These are phyloP conservation scores for Acanthurus leucopareius DNA, from an alignment of 2,797 vertebrate genomes.

Conservation along the genomic window DNA sequence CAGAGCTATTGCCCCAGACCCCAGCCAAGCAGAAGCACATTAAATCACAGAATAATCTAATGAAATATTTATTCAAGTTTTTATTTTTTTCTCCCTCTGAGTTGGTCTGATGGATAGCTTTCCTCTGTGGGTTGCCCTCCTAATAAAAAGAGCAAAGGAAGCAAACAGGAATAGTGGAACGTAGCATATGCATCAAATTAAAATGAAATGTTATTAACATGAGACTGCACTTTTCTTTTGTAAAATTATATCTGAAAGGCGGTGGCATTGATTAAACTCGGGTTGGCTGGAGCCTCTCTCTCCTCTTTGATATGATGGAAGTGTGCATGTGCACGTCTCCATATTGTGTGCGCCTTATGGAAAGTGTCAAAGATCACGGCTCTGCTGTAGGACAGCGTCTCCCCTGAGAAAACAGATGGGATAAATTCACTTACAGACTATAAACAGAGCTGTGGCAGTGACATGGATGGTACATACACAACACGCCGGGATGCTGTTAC, in stretches of 20 bases:
- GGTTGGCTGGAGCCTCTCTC: conserved; percentile 27
- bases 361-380: conserved; percentile 76
- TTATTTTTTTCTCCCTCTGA: conserved; percentile 60
- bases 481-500: conserved; percentile 36
- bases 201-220: conserved; percentile 36
- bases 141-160: conserved; percentile 41
- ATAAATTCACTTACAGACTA: conserved; percentile 72
- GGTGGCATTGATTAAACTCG: conserved; percentile 45
- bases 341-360: conserved; percentile 66
- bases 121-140: conserved; percentile 56
- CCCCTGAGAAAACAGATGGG: conserved; percentile 81
- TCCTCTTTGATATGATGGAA: conserved; percentile 32
- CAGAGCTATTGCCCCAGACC: conserved; percentile 79
- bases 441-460: conserved; percentile 71
- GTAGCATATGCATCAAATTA: conserved; percentile 29
- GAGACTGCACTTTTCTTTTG: conserved; percentile 24
- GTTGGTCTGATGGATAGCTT: conserved; percentile 65
- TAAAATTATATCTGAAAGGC: conserved; percentile 37
- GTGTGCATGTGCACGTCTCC: conserved; percentile 54
- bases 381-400: conserved; percentile 73
- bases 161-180: conserved; percentile 35
- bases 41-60: conserved; percentile 83
- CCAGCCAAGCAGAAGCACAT: conserved; percentile 76
- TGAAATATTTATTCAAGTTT: conserved; percentile 83
- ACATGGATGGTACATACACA: conserved; percentile 43